Evolutionary conservation across 2,113 vertebrate species (phyloP), one percentile per base, ranked within the genome.

Genomic region (Notarius lentiginosus): DNA sequence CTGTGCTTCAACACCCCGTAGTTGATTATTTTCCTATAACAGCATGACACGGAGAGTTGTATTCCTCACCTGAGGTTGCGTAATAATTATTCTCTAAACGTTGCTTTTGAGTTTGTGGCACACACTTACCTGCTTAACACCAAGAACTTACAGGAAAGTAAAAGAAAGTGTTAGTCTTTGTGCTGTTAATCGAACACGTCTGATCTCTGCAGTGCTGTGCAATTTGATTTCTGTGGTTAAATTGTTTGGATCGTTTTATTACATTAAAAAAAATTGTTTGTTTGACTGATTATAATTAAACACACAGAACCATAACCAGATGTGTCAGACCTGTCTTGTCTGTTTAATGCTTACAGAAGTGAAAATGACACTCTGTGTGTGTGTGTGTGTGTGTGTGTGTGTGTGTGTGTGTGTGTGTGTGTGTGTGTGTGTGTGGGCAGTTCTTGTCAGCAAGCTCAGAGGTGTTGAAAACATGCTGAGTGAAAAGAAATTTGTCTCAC

Each of bases 401-500:
- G 83, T 47, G 27, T 49, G 58, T n/a, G 41, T 49, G 72, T 22
- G 72, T 49, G 72, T 49, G 18, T 22, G 72, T 18, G 84, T 68
- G 30, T 8, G 68, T 41, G 55, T 22, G 83, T 14, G 84, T 77
- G 82, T 20, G 77, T 41, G 24, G 30, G 41, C 66, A 84, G 87
- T 83, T 88, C 88, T 82, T 66, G 83, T 2, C 60, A 55, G 61
- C 12, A 11, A 70, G 76, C 80, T 51, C 66, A 81, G 70, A 85
- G 72, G 56, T 83, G 80, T 79, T 87, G 86, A 83, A 72, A 76
- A 89, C 60, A 82, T 1, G 34, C 17, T 34, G 34, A 86, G 24
- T 72, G 47, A 81, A 85, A 84, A 76, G 51, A 82, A 87, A 85
- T 86, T 83, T 83, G 60, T 68, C 41, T 86, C 84, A 72, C 56